Conservation (phyloP, 2,888 invertebrate genomes). For the Nomada ruficornis region DNA sequence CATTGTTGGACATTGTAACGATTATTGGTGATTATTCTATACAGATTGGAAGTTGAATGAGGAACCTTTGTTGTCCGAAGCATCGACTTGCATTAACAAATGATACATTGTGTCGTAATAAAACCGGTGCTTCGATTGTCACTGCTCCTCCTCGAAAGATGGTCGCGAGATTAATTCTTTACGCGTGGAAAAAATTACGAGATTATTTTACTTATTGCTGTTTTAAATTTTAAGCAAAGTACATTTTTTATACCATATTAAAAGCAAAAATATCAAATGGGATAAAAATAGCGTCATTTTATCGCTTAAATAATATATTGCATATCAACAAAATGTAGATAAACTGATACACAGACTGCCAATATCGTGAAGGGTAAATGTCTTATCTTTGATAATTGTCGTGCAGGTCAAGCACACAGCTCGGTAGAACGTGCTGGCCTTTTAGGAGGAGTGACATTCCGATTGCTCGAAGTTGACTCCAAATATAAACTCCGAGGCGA, state of each 20-base stretch:
- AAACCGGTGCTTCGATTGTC: no score
- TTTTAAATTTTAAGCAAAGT: no score
- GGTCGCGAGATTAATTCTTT: no score
- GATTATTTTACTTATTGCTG: no score
- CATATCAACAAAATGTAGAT: not conserved
- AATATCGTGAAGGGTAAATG: not conserved
- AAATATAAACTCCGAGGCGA: conserved; percentile 91
- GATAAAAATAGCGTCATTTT: no score
- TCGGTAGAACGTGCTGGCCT: conserved; percentile 97
- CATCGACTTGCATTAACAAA: not conserved
- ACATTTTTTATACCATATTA: no score
- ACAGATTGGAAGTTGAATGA: not conserved
- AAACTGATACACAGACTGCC: not conserved
- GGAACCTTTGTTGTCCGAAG: not conserved
- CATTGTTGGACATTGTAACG: not conserved
- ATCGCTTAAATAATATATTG: no score
- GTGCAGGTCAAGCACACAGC: conserved; percentile 93
- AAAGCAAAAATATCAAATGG: no score
- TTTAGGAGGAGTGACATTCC: conserved; percentile 93
- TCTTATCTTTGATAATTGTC: not conserved
- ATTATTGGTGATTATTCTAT: not conserved
- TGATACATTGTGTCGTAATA: not conserved
- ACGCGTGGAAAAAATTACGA: no score
- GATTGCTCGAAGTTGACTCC: conserved; percentile 90
- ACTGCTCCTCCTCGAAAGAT: no score